Evolutionary conservation across 2,797 vertebrate genomes (phyloP), one percentile per base, ranked within the genome.

Genomic region (Numenius phaeopus): DNA sequence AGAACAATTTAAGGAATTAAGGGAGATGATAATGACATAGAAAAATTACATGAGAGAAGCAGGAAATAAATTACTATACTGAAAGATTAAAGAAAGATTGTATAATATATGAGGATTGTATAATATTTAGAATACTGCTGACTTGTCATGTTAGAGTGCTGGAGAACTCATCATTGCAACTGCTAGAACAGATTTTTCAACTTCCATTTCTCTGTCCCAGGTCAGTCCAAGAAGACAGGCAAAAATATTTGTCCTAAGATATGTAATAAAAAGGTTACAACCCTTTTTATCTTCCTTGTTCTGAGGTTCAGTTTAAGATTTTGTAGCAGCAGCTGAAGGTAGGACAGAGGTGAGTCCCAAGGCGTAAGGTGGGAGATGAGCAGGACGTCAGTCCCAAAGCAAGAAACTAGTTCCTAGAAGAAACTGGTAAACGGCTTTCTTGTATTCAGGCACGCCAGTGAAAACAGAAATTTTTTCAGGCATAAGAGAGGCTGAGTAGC

Each of bases 391-490:
- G 34, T 50, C 23, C 29, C 26, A 46, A 17, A 59, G 23, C 7
- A 59, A 76, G 37, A 69, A 79, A 39, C 3, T 21, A 18, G 4
- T 18, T 83, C 12, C 40, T 59, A 27, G 39, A 77, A 27, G 2
- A 80, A 69, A 47, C 5, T n/a, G 7, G 14, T 24, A 40, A 71
- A 37, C 3, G 21, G 3, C 4, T 21, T 1, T 47, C 39, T 18
- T 65, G 16, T 16, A 46, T 46, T 72, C 0, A 2, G n/a, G 14
- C 18, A 24, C 1, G 0, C 1, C 13, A 44, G 5, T 19, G 29
- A 64, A 83, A 88, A 17, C 4, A 15, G 11, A 34, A 19, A 18
- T 66, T 42, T 62, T 67, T 80, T 67, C 20, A 59, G 4, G 52
- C 29, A 4, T 71, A 37, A 37, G 5, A 54, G 7, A 59, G 5